Conservation (phyloP, 92 coral and sea anemone genomes). For the Galaxea fascicularis region DNA sequence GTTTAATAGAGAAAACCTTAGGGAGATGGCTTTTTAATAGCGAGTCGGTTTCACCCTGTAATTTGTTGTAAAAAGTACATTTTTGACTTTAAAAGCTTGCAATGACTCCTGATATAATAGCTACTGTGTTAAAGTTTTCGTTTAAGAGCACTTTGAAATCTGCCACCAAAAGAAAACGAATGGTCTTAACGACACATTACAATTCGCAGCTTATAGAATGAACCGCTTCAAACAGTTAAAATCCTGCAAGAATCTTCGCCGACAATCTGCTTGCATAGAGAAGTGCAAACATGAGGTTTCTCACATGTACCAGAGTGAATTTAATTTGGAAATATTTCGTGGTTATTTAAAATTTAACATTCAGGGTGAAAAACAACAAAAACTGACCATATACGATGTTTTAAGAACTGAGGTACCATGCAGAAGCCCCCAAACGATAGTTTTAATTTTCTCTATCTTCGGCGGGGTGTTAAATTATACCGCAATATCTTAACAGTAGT, state of each 20-base stretch:
- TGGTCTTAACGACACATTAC: neutral
- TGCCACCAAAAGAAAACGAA: slow-evolving; percentile 7
- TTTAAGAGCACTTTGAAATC: neutral
- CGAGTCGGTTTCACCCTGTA: neutral
- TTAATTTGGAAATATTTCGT: neutral
- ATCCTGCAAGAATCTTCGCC: neutral
- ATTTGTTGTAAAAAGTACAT: slow-evolving; percentile 11
- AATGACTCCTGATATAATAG: neutral
- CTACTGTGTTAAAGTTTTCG: neutral
- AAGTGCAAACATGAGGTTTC: neutral
- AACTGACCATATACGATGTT: neutral
- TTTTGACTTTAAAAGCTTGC: neutral
- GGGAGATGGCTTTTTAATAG: slow-evolving; percentile 18
- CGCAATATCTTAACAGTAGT: neutral
- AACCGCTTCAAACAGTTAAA: slow-evolving; percentile 12
- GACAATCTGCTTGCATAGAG: neutral
- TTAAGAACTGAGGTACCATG: neutral
- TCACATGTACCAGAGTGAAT: slow-evolving; percentile 1
- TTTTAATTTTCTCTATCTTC: no score
- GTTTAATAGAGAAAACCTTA: neutral
- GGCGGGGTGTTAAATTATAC: neutral
- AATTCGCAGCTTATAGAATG: neutral
- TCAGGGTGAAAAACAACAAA: neutral
- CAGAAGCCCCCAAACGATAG: neutral
- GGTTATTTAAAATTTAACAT: neutral